Evolutionary conservation across 2,888 invertebrate genomes (phyloP).

Genomic region (Epinotia nisella): DNA sequence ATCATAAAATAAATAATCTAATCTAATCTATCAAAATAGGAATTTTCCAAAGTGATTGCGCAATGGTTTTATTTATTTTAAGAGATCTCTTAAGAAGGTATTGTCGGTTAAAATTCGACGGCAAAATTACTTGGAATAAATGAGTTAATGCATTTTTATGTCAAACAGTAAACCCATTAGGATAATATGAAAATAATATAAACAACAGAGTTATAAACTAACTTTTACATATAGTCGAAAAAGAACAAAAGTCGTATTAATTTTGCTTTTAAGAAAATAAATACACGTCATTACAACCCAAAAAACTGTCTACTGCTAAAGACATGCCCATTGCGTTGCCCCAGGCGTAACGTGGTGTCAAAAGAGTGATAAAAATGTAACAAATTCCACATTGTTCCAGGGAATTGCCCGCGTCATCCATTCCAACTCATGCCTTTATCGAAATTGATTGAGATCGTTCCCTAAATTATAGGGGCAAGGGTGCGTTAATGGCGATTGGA

Average conservation of each 20-base stretch:
- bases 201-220: too few species aligned
- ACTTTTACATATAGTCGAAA: too few species aligned
- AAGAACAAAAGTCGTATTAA: too few species aligned
- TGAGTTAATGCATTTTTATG: too few species aligned
- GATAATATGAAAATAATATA: too few species aligned
- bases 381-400: slow-evolving; percentile 29
- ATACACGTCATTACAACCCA: too few species aligned
- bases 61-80: not conserved
- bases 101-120: not conserved
- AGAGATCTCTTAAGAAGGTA: too few species aligned
- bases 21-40: too few species aligned
- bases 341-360: not conserved
- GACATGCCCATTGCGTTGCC: not conserved
- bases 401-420: slow-evolving; percentile 23
- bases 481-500: slow-evolving; percentile 36
- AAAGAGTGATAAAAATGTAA: slow-evolving; percentile 26
- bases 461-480: slow-evolving; percentile 36
- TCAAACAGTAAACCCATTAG: too few species aligned
- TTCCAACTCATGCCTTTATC: slow-evolving; percentile 26
- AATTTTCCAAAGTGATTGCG: not conserved
- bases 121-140: not conserved
- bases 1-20: too few species aligned
- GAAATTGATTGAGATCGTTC: slow-evolving; percentile 41
- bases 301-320: too few species aligned
- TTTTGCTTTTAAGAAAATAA: too few species aligned